Conservation (phyloP, 2,113 vertebrate species). For the Sinocyclocheilus rhinocerous region DNA sequence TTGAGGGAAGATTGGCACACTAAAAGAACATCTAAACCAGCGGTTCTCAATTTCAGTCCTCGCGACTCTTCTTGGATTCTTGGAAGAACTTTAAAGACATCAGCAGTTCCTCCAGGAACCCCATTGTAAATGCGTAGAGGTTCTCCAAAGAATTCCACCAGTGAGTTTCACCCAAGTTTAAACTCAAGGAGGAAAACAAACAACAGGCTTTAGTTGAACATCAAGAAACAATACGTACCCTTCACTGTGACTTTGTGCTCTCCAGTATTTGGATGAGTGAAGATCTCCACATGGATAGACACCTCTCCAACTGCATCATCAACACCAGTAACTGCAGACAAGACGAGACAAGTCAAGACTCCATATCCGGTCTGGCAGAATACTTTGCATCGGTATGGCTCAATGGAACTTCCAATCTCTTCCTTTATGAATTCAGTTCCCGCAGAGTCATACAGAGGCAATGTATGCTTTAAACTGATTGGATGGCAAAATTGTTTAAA, state of each 20-base stretch:
- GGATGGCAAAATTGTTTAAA: background rate
- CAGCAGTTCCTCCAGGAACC: background rate
- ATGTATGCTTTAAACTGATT: slow-evolving; percentile 1
- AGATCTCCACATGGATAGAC: slow-evolving; percentile 93
- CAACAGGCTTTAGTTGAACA: background rate
- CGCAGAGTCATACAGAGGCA: slow-evolving; percentile 4
- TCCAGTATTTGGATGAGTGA: slow-evolving; percentile 93
- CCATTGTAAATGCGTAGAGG: background rate
- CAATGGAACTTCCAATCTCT: background rate
- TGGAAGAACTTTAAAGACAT: background rate
- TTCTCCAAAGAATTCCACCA: background rate
- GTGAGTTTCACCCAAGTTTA: background rate
- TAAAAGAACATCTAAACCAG: background rate
- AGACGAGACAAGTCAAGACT: slow-evolving; percentile 18
- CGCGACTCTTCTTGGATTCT: no score
- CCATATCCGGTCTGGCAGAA: background rate
- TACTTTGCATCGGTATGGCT: slow-evolving; percentile 17
- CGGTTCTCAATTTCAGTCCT: no score
- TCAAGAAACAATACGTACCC: slow-evolving; percentile 76
- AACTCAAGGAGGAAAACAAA: background rate
- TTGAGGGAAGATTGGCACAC: background rate
- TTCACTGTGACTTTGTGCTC: slow-evolving; percentile 97
- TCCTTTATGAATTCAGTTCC: background rate
- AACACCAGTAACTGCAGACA: slow-evolving; percentile 85
- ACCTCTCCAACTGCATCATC: slow-evolving; percentile 96